These are phyloP conservation scores for Erythrocercus mccallii DNA, from an alignment of 2,113 vertebrate genomes.

Conservation along the genomic window DNA sequence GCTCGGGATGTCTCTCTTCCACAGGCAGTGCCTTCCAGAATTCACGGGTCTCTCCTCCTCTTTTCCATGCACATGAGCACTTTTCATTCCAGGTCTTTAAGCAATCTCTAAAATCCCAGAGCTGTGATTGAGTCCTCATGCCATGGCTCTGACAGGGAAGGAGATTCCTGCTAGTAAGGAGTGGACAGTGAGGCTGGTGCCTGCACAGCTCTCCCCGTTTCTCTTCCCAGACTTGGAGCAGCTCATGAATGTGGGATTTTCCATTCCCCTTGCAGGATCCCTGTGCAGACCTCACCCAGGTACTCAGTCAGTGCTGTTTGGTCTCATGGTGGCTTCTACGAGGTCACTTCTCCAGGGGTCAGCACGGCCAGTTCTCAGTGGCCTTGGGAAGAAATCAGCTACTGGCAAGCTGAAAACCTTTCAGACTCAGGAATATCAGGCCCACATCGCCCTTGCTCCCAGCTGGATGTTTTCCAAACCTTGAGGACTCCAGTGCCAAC, in stretches of 20 bases:
- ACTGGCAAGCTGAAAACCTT: no score
- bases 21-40: background rate
- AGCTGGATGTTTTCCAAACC: background rate
- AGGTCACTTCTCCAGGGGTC: background rate
- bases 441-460: background rate
- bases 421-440: no score
- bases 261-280: background rate
- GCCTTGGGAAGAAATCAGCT: no score
- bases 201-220: background rate
- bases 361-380: background rate
- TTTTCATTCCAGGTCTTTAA: background rate
- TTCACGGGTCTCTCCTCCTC: background rate
- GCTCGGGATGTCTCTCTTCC: background rate
- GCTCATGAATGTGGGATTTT: background rate
- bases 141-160: background rate
- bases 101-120: background rate
- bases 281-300: background rate
- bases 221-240: background rate
- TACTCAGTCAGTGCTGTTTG: fast-evolving
- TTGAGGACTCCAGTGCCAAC: background rate
- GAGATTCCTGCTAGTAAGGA: background rate
- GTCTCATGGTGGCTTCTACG: background rate
- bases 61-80: background rate
- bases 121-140: fast-evolving
- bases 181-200: fast-evolving